Conservation (phyloP, 1,140 invertebrate species). For the Fopius arisanus region DNA sequence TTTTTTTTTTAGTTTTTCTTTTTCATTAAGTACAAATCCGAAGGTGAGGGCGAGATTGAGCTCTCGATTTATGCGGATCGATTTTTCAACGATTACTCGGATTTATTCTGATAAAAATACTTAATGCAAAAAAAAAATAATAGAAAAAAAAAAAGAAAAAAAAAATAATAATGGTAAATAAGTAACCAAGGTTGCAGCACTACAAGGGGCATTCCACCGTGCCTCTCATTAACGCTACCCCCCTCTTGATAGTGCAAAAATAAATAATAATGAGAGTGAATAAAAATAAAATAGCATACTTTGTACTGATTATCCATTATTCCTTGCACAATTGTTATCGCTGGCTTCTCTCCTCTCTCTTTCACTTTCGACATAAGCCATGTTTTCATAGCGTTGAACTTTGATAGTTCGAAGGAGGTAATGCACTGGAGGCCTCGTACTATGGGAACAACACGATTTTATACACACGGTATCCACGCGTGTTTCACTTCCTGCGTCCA, state of each 20-base stretch:
- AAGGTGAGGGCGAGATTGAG: background rate
- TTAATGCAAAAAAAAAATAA: background rate
- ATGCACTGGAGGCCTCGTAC: background rate
- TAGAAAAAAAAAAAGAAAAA: background rate
- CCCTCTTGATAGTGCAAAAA: background rate
- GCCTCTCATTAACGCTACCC: background rate
- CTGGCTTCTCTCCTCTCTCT: background rate
- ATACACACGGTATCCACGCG: conserved; percentile 56
- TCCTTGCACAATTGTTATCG: background rate
- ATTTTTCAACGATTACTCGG: background rate
- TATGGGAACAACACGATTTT: conserved; percentile 32
- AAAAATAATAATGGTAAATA: background rate
- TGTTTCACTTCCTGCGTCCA: conserved; percentile 59
- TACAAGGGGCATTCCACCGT: background rate
- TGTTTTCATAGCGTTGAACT: background rate
- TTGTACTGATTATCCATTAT: background rate
- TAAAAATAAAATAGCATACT: background rate
- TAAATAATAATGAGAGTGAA: background rate
- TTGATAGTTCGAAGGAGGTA: conserved; percentile 1
- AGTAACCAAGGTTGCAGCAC: background rate
- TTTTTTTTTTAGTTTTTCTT: no score
- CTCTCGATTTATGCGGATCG: background rate
- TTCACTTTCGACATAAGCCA: background rate
- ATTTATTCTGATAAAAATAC: background rate
- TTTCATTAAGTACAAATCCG: background rate